phyloP scores from a whole-genome alignment of 2,113 vertebrate species.

The Isurus oxyrinchus region DNA sequence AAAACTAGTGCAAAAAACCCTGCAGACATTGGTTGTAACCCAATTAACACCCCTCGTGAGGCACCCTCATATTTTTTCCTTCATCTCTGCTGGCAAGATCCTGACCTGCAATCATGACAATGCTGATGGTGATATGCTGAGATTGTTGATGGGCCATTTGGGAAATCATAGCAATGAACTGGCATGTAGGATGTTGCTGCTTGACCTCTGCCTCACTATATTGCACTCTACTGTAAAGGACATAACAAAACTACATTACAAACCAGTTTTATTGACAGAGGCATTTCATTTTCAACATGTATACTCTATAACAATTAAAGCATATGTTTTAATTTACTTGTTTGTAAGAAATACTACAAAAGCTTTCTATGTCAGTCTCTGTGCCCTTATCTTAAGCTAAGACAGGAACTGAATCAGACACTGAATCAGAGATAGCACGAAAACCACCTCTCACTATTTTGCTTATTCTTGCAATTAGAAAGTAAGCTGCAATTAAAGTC shows the following conservation, averaged over 20 bases:
- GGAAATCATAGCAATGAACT: not conserved
- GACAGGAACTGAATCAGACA: not conserved
- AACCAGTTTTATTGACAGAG: not conserved
- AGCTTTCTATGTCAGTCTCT: not conserved
- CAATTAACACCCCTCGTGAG: not conserved
- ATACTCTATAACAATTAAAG: not conserved
- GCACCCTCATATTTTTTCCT: not conserved
- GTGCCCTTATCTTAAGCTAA: not conserved
- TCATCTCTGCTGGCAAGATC: not conserved
- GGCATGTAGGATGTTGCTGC: not conserved
- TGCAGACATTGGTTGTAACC: not conserved
- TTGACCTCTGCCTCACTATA: not conserved
- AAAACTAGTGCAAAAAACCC: not conserved
- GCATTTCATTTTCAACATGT: not conserved
- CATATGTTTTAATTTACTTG: not conserved
- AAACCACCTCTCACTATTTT: not conserved
- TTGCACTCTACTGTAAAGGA: not conserved
- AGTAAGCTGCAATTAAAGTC: not conserved
- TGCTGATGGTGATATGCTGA: not conserved
- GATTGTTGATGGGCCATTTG: not conserved
- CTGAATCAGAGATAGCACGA: not conserved
- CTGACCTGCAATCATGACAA: not conserved
- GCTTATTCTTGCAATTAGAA: not conserved
- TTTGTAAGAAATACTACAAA: not conserved
- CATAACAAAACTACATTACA: not conserved